These are phyloP conservation scores for Knipowitschia caucasica DNA, from an alignment of 2,797 vertebrate species.

Conservation along the genomic window DNA sequence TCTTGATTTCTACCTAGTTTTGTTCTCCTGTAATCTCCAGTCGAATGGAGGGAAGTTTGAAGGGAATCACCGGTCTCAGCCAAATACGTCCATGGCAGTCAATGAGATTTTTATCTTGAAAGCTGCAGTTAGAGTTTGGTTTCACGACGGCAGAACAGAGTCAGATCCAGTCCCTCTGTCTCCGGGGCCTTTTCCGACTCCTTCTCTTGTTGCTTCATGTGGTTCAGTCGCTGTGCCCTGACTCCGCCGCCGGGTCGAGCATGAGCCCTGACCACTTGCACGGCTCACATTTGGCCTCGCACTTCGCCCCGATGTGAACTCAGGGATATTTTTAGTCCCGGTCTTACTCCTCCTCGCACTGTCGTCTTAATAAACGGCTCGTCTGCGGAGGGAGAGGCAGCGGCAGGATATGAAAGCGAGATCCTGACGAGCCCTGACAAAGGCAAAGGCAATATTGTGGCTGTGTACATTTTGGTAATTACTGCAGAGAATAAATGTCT, in stretches of 20 bases:
- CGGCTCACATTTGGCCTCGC: constrained; percentile 13
- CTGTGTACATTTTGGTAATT: constrained; percentile 5
- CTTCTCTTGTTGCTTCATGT: too few species aligned
- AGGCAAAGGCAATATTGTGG: neutral
- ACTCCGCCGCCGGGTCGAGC: neutral
- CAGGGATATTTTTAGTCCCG: constrained; percentile 32
- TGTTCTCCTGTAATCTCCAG: too few species aligned
- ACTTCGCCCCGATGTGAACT: constrained; percentile 11
- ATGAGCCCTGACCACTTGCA: constrained; percentile 12
- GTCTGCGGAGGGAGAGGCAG: constrained; percentile 1
- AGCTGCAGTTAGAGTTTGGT: too few species aligned
- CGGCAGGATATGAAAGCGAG: neutral
- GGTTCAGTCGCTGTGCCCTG: too few species aligned
- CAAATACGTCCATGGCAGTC: too few species aligned
- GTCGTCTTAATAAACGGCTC: constrained; percentile 16
- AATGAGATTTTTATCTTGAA: too few species aligned
- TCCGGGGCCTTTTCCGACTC: too few species aligned
- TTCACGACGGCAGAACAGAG: too few species aligned
- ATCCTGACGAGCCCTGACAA: neutral
- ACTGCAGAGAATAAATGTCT: neutral
- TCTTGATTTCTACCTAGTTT: too few species aligned
- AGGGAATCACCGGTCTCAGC: too few species aligned
- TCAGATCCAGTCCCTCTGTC: too few species aligned
- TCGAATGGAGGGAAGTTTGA: too few species aligned
- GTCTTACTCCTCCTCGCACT: constrained; percentile 7